phyloP scores from a whole-genome alignment of 2,113 vertebrate species.

The Tapirus terrestris region DNA sequence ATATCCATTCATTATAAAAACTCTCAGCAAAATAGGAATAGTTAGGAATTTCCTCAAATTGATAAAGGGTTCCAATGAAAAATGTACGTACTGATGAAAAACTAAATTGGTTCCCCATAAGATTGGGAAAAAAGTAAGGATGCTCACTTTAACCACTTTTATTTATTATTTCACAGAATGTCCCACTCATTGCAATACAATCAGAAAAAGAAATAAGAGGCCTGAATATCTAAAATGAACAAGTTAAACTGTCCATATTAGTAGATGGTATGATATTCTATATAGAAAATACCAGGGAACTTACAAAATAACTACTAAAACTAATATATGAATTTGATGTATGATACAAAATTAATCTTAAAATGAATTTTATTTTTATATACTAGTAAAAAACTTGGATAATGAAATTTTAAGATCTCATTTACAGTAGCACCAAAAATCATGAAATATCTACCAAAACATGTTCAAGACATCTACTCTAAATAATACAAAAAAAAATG shows the following conservation, averaged over 20 bases:
- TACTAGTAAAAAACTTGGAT: background rate
- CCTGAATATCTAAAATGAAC: background rate
- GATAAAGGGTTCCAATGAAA: background rate
- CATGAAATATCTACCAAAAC: background rate
- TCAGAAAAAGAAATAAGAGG: background rate
- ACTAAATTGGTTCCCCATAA: background rate
- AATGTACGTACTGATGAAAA: background rate
- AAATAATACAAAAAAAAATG: background rate
- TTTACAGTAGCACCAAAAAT: background rate
- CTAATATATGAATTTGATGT: background rate
- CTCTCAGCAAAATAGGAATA: background rate
- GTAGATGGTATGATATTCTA: background rate
- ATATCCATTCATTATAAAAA: background rate
- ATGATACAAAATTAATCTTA: background rate
- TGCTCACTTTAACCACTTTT: background rate
- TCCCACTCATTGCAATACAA: background rate
- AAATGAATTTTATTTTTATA: background rate
- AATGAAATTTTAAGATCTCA: background rate
- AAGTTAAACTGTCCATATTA: background rate
- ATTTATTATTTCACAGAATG: background rate
- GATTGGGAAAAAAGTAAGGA: background rate
- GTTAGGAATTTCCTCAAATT: background rate
- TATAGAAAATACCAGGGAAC: background rate
- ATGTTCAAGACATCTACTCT: background rate
- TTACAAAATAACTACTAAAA: background rate